Percentiles rank a stretch among this genome's conserved stretches.
Evolutionary conservation across 2,888 invertebrate genomes (phyloP).

Genomic region (Panorpa germanica): DNA sequence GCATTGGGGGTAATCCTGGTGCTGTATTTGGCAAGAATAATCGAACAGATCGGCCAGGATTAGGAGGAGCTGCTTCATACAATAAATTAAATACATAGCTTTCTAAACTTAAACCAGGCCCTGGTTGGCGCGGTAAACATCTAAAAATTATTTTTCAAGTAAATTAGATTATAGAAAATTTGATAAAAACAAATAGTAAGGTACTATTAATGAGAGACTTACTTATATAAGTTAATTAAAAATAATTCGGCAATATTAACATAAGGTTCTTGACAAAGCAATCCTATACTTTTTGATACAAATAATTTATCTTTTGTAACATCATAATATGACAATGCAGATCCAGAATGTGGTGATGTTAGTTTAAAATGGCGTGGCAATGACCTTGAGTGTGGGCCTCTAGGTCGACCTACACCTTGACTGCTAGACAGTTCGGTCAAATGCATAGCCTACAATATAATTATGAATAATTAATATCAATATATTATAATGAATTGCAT

Average conservation of each 20-base stretch:
- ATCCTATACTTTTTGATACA: constrained; percentile 88
- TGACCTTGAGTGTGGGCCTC: constrained; percentile 58
- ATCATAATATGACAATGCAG: constrained; percentile 78
- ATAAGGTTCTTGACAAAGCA: constrained; percentile 83
- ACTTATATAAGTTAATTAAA: constrained; percentile 74
- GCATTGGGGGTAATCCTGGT: constrained; percentile 44
- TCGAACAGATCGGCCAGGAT: constrained; percentile 72
- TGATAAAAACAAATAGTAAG: constrained; percentile 1
- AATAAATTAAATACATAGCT: constrained; percentile 90
- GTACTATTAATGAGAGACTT: constrained; percentile 18
- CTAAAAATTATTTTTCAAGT: no score
- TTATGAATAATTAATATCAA: constrained; percentile 2
- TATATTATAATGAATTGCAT: constrained; percentile 3
- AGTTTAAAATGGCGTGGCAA: constrained; percentile 80
- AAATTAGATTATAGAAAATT: neutral
- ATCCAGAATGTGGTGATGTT: constrained; percentile 52
- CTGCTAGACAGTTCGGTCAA: constrained; percentile 77
- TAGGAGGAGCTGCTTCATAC: constrained; percentile 82
- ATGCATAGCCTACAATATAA: constrained; percentile 53
- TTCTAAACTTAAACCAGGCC: constrained; percentile 66
- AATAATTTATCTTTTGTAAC: constrained; percentile 83
- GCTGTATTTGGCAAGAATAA: constrained; percentile 52
- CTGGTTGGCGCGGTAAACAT: constrained; percentile 60
- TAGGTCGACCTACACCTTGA: constrained; percentile 40
- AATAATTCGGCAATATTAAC: constrained; percentile 73